Evolutionary conservation across 2,113 vertebrate species (phyloP), one percentile per base, ranked within the genome.

Genomic region (Micronisus gabar): DNA sequence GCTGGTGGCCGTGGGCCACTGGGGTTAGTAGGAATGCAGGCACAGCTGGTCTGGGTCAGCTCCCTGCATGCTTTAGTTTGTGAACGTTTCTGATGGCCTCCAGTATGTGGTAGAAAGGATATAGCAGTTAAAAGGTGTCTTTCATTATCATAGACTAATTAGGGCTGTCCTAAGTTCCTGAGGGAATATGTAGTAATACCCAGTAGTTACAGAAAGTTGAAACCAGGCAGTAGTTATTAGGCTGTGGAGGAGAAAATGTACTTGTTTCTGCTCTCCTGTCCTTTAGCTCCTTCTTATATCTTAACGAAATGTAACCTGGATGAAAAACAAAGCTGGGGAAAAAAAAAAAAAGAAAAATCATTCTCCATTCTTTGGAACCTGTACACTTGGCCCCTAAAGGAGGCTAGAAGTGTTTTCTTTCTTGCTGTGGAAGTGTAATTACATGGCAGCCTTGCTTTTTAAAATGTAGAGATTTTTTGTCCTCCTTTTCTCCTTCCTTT

Each of bases 61-160:
- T 94, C 67, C 29, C 41, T 83, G 41, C 19, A 11, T 74, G 61
- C 72, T 90, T 83, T 30, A 70, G 48, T 87, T 81, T 59, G 41
- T 47, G 75, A 63, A 88, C 92, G 59, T 71, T 88, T 93, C 86
- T 1, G 0, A 41, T 70, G 75, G 85, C 79, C 72, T 82, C 38
- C 79, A 79, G 78, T 65, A 53, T 50, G 48, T 73, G 78, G n/a
- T 76, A 36, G 83, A 78, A 84, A 81, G 86, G 82, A 81, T 86
- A 20, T 13, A 84, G 63, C 45, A 63, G 47, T 83, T 88, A 62
- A 88, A 85, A 94, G 70, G 47, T 63, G 40, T 95, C 86, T 93
- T 95, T 92, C 82, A 86, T 94, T 92, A 84, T 78, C 47, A 14
- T 3, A 2, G 61, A 78, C 75, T 92, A 92, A 97, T 97, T 90